These are phyloP conservation scores for Emydoidea blandingii DNA, from an alignment of 2,797 vertebrate genomes.

Conservation along the genomic window DNA sequence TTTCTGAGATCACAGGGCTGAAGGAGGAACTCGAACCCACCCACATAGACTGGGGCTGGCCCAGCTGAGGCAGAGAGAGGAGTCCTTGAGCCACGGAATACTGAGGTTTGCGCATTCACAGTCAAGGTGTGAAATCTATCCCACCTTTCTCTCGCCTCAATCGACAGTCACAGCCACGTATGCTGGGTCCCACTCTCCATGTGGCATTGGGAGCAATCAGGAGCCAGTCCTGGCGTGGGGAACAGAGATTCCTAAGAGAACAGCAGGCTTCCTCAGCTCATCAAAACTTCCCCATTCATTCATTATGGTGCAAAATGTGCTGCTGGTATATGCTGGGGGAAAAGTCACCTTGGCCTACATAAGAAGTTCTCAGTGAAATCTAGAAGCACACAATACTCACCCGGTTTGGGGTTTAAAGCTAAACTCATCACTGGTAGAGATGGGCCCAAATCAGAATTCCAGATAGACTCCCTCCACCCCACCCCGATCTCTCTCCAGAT, in stretches of 20 bases:
- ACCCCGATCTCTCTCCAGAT: conserved; percentile 49
- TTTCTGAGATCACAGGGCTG: background rate
- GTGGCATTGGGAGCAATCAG: background rate
- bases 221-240: fast-evolving
- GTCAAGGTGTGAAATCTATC: background rate
- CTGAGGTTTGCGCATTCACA: background rate
- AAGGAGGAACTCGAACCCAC: background rate
- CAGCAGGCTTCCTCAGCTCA: background rate
- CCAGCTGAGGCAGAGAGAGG: background rate
- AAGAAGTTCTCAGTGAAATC: background rate
- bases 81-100: fast-evolving
- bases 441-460: background rate
- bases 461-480: background rate
- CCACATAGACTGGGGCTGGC: fast-evolving
- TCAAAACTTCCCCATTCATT: background rate
- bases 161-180: background rate
- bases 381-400: background rate
- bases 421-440: background rate
- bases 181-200: background rate
- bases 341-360: background rate
- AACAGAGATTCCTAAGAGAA: background rate
- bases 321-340: background rate
- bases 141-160: background rate
- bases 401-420: conserved; percentile 40
- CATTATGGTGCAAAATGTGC: fast-evolving